Evolutionary conservation across 2,888 invertebrate genomes (phyloP).

Genomic region (Opisthograptis luteolata): DNA sequence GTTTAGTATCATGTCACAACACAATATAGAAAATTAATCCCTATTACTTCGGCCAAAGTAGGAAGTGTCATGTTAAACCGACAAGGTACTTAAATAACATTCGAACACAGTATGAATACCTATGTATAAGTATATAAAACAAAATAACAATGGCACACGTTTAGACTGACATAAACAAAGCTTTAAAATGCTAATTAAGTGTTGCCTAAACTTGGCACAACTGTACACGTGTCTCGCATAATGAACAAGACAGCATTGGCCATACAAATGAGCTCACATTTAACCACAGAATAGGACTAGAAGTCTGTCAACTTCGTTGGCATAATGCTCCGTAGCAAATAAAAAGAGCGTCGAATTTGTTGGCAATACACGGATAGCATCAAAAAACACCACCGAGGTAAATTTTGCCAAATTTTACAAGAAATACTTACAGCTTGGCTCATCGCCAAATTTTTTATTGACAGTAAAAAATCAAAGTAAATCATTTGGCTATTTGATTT

Average conservation of each 20-base stretch:
- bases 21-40: constrained; percentile 6
- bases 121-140: constrained; percentile 27
- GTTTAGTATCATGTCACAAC: not conserved
- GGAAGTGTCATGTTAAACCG: constrained; percentile 19
- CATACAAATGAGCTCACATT: constrained; percentile 29
- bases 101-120: constrained; percentile 14
- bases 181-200: constrained; percentile 76
- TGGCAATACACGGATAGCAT: not conserved
- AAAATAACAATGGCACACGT: constrained; percentile 53
- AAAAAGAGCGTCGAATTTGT: not conserved
- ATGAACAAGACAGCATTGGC: constrained; percentile 50
- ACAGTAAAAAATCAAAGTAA: too few species aligned
- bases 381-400: too few species aligned
- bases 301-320: not conserved
- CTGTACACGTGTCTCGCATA: constrained; percentile 61
- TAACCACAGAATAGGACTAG: too few species aligned
- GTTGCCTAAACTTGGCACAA: constrained; percentile 70
- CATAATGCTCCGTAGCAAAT: too few species aligned
- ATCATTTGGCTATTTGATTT: not conserved
- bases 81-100: constrained; percentile 15
- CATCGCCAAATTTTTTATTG: too few species aligned
- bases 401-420: too few species aligned
- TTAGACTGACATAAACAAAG: constrained; percentile 64
- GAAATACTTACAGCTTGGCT: too few species aligned
- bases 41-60: constrained; percentile 10